phyloP scores from a whole-genome alignment of 2,113 vertebrate genomes.

The Haplochromis burtoni region DNA sequence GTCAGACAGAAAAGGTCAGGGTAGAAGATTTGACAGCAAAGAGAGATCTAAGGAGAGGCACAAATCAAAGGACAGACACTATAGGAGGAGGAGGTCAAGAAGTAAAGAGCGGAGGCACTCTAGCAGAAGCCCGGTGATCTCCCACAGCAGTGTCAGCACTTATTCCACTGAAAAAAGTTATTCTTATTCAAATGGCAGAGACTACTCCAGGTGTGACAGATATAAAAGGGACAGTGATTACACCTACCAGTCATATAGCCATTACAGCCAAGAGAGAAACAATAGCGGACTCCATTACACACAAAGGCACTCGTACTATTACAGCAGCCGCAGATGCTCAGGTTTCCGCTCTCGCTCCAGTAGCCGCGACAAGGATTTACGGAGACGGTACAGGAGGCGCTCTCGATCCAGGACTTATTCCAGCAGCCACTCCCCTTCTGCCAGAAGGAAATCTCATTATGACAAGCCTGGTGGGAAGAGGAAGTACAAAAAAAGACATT shows the following conservation, averaged over 20 bases:
- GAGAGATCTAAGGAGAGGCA: constrained; percentile 49
- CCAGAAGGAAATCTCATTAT: constrained; percentile 55
- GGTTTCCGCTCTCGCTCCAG: constrained; percentile 67
- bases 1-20: constrained; percentile 7
- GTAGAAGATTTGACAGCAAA: constrained; percentile 51
- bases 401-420: constrained; percentile 78
- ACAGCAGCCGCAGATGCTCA: constrained; percentile 67
- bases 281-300: constrained; percentile 65
- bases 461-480: constrained; percentile 87
- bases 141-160: constrained; percentile 66
- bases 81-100: constrained; percentile 57
- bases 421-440: constrained; percentile 71
- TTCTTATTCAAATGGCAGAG: constrained; percentile 71
- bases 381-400: constrained; percentile 62
- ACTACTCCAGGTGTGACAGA: constrained; percentile 57
- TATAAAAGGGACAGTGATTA: constrained; percentile 68
- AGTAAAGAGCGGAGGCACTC: constrained; percentile 61
- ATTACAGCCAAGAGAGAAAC: constrained; percentile 69
- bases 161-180: constrained; percentile 58
- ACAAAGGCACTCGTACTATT: constrained; percentile 64
- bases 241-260: constrained; percentile 68
- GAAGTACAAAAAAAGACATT: constrained; percentile 87
- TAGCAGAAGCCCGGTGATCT: constrained; percentile 66
- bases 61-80: constrained; percentile 69
- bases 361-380: constrained; percentile 68